A percentile compares a stretch with the other conserved stretches of the same genome.
These are phyloP conservation scores for Cyclopterus lumpus DNA, from an alignment of 2,797 vertebrate genomes.

Conservation along the genomic window DNA sequence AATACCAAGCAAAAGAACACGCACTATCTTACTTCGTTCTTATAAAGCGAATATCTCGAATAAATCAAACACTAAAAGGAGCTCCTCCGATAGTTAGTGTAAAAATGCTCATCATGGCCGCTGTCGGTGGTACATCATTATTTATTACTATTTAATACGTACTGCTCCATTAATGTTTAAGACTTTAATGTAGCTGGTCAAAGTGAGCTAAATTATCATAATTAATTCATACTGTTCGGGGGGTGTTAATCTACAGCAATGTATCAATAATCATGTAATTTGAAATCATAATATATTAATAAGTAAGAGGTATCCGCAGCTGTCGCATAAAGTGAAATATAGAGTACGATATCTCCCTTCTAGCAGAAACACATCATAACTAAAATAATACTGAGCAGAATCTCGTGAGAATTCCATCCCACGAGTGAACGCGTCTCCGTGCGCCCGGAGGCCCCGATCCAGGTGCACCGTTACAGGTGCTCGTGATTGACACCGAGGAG, in stretches of 20 bases:
- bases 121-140: not conserved
- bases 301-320: not conserved
- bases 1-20: not conserved
- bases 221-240: not conserved
- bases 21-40: not conserved
- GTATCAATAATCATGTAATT: not conserved
- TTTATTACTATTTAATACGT: not conserved
- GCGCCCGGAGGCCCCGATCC: not conserved
- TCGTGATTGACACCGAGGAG: constrained; percentile 38
- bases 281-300: not conserved
- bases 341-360: not conserved
- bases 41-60: not conserved
- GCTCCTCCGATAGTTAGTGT: not conserved
- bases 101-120: not conserved
- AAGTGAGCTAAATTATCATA: not conserved
- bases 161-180: not conserved
- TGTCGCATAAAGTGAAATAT: not conserved
- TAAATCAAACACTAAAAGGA: not conserved
- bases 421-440: not conserved
- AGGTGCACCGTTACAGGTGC: constrained; percentile 4
- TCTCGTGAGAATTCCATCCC: not conserved
- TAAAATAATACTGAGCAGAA: not conserved
- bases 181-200: not conserved
- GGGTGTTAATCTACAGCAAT: not conserved
- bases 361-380: not conserved